Evolutionary conservation across 1,140 invertebrate species (phyloP).

Genomic region (Nasonia longicornis): DNA sequence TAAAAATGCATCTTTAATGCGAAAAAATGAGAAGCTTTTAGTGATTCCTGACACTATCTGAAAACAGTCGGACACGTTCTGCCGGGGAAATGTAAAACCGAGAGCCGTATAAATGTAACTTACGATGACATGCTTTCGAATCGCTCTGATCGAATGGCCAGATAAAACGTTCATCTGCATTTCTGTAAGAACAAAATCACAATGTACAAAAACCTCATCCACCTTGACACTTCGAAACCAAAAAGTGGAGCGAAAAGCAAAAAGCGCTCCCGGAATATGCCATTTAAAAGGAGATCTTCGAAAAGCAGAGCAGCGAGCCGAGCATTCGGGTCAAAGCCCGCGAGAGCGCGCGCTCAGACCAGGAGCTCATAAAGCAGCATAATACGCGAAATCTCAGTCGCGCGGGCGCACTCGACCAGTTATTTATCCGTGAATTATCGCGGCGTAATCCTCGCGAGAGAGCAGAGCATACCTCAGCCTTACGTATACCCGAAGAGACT

Average conservation of each 20-base stretch:
- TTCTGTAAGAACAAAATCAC: neutral
- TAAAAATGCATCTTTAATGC: constrained; percentile 31
- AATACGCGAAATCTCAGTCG: constrained; percentile 23
- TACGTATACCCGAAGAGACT: neutral
- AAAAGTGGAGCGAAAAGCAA: neutral
- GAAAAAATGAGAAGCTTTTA: constrained; percentile 31
- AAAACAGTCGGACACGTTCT: neutral
- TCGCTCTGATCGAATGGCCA: constrained; percentile 6
- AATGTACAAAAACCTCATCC: neutral
- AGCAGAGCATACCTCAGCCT: neutral
- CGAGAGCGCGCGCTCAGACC: neutral
- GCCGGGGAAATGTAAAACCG: constrained; percentile 21
- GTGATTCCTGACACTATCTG: constrained; percentile 19
- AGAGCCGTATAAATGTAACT: constrained; percentile 8
- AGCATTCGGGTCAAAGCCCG: neutral
- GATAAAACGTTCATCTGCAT: neutral
- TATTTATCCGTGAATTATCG: constrained; percentile 44
- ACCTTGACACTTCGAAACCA: neutral
- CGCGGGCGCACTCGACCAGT: constrained; percentile 28
- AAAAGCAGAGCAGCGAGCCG: neutral
- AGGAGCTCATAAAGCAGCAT: constrained; percentile 8
- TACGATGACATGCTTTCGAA: constrained; percentile 22
- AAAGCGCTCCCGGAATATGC: neutral
- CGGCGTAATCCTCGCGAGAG: constrained; percentile 11
- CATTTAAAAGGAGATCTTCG: neutral